Percentiles rank a stretch among this genome's conserved stretches.
phyloP scores from a whole-genome alignment of 2,888 invertebrate species.

The Sminthurinus aureus region DNA sequence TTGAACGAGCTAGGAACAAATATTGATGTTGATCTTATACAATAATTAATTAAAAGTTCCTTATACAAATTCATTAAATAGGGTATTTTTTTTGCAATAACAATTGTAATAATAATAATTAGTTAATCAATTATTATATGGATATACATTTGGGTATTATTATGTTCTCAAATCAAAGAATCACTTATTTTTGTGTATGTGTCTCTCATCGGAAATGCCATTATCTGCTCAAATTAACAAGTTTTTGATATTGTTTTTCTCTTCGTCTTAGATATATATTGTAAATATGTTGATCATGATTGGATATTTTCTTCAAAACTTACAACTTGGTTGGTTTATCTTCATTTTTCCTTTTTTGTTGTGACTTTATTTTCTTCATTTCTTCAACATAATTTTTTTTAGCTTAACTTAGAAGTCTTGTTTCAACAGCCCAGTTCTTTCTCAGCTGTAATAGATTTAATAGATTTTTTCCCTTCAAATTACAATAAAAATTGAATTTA shows the following conservation, averaged over 20 bases:
- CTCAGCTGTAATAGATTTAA: conserved; percentile 38
- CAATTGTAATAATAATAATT: conserved; percentile 9
- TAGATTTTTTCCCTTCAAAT: not conserved
- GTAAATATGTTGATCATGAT: conserved; percentile 15
- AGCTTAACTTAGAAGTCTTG: conserved; percentile 34
- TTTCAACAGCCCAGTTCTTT: conserved; percentile 41
- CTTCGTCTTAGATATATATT: not conserved
- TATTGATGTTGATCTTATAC: conserved; percentile 9
- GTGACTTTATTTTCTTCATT: conserved; percentile 32
- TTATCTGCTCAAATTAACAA: conserved; percentile 30
- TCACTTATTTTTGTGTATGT: conserved; percentile 1
- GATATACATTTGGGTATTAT: conserved; percentile 15
- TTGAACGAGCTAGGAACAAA: conserved; percentile 18
- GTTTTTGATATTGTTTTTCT: conserved; percentile 22
- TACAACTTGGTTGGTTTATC: not conserved
- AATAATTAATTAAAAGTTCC: conserved; percentile 9
- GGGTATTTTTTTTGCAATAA: not conserved
- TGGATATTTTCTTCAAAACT: conserved; percentile 12
- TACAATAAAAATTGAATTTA: not conserved
- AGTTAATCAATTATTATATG: conserved; percentile 21
- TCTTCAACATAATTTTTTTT: conserved; percentile 5
- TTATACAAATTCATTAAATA: conserved; percentile 9
- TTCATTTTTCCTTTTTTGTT: conserved; percentile 14
- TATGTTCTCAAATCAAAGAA: not conserved
- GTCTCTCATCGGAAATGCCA: conserved; percentile 23